Conservation (phyloP, 2,113 vertebrate species). For the Sinocyclocheilus rhinocerous region DNA sequence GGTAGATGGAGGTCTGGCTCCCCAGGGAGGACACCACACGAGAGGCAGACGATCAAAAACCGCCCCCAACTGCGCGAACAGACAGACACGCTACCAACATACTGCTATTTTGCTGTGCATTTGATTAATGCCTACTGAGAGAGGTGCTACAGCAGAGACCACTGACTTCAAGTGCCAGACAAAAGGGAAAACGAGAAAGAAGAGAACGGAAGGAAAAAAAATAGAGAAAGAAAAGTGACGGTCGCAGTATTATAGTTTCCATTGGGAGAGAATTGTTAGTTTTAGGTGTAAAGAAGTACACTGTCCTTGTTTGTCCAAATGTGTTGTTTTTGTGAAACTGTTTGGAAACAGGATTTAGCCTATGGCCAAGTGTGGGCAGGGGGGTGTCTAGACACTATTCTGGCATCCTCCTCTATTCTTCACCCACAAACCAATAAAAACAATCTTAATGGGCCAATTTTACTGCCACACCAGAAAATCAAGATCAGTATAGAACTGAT, state of each 20-base stretch:
- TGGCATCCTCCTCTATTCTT: neutral
- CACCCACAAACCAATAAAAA: slow-evolving; percentile 20
- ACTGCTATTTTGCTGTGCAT: slow-evolving; percentile 40
- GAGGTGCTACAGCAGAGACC: slow-evolving; percentile 34
- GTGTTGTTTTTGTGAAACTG: slow-evolving; percentile 17
- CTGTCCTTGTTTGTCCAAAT: slow-evolving; percentile 4
- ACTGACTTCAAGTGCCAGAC: slow-evolving; percentile 24
- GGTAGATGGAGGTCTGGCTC: slow-evolving; percentile 40
- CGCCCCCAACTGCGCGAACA: slow-evolving; percentile 24
- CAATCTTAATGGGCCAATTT: neutral
- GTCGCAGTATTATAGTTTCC: neutral
- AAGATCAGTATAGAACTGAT: neutral
- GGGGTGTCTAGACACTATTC: slow-evolving; percentile 9
- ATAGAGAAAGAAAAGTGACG: neutral
- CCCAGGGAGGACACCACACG: slow-evolving; percentile 37
- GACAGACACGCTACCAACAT: slow-evolving; percentile 44
- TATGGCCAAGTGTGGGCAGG: neutral
- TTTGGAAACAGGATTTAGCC: slow-evolving; percentile 34
- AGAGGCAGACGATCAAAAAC: slow-evolving; percentile 51
- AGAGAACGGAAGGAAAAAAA: neutral
- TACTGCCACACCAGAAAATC: neutral
- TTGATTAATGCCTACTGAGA: slow-evolving; percentile 53
- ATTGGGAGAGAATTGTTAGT: neutral
- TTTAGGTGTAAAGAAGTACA: neutral
- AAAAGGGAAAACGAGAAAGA: neutral